phyloP scores from a whole-genome alignment of 2,888 invertebrate genomes.

The Pocota personata region DNA sequence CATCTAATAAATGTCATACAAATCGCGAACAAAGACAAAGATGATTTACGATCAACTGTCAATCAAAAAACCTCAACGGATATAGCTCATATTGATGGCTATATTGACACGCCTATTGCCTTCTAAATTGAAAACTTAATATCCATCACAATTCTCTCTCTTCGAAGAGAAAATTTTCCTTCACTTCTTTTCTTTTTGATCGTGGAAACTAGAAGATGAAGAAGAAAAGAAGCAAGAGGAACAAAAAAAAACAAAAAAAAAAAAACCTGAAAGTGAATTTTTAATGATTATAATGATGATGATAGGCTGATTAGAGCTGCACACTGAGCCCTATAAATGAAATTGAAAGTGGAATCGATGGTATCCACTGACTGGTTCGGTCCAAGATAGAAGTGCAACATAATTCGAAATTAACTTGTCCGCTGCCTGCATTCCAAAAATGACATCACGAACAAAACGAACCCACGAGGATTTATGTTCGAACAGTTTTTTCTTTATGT shows the following conservation, averaged over 20 bases:
- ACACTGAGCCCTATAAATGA: background rate
- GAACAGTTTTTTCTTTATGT: slow-evolving; percentile 3
- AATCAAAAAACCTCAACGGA: background rate
- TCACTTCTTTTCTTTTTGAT: background rate
- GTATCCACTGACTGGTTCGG: background rate
- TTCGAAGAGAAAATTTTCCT: background rate
- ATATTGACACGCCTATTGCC: background rate
- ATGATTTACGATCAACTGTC: background rate
- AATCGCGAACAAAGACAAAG: background rate
- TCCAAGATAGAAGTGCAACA: slow-evolving; percentile 7
- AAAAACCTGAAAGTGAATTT: slow-evolving; percentile 45
- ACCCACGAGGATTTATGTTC: slow-evolving; percentile 32
- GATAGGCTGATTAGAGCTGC: slow-evolving; percentile 28
- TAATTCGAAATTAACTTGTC: slow-evolving; percentile 1
- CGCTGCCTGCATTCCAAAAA: slow-evolving; percentile 20
- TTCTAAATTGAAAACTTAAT: background rate
- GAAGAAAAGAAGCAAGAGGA: background rate
- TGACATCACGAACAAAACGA: slow-evolving; percentile 25
- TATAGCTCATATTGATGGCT: background rate
- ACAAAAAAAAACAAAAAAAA: background rate
- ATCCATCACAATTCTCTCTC: background rate
- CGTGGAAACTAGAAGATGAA: background rate
- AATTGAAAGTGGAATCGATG: slow-evolving; percentile 55
- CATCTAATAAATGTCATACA: background rate
- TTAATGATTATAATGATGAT: slow-evolving; percentile 31